Base-by-base conservation (phyloP, 2,888 invertebrate species). In the Apotomis turbidana region DNA sequence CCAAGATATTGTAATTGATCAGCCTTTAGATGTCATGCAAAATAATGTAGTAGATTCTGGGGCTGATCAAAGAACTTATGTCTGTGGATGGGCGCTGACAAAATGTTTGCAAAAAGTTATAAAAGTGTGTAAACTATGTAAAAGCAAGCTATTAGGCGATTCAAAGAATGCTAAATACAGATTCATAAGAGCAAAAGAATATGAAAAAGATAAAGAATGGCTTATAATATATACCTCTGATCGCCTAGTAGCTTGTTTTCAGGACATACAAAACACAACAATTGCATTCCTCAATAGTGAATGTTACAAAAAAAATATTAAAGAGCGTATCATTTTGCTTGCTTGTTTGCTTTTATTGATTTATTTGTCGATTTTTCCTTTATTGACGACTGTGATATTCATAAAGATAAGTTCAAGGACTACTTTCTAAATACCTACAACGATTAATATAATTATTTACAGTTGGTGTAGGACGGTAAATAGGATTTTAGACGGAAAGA, bases 51-150 rank as follows among this genome's bases (percentile, higher is more conserved):
- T 0, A 4, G 15, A 59, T 57, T 5, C n/a, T 0, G 55, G 57
- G 9, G 13, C n/a, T 10, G 58, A 51, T 51, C 67, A 67, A 67
- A 49, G 67, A 5, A 27, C 6, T 36, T 59, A 67, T 10, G 67
- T 67, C 5, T 67, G 67, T 9, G 62, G 52, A n/a, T 63, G 52
- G 62, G 62, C 38, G 3, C 9, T 63, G n/a, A 52, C 51, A 1
- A 63, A 63, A 63, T 52, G 62, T 9, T 9, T 63, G n/a, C 36
- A 63, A 60, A 60, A 60, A 3, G 15, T 60, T 15, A 15, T 46
- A 57, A 60, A 46, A 60, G 15, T 9, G 0, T 60, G 62, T 4
- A 52, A n/a, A 9, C 5, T 3, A 2, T 63, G 62, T 6, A 63
- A 52, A 52, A 41, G 9, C 13, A 52, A 38, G 6, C 38, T 63